phyloP scores from a whole-genome alignment of 2,888 invertebrate genomes.

The Perizoma affinitatum region DNA sequence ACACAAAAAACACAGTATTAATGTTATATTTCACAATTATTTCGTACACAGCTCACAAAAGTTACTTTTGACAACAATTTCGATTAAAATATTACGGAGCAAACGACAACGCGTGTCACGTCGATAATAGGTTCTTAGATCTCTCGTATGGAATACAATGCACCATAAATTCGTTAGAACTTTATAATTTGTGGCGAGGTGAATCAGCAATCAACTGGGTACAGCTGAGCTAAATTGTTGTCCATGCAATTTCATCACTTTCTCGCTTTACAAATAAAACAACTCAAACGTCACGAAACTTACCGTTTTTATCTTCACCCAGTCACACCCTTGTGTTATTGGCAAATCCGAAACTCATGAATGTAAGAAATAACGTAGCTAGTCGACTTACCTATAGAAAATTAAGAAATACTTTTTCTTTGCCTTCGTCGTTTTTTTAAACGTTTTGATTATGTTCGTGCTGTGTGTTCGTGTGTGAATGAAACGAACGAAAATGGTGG shows the following conservation, averaged over 20 bases:
- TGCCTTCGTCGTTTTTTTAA: slow-evolving; percentile 75
- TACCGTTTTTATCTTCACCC: slow-evolving; percentile 61
- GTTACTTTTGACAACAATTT: too few relatives aligned
- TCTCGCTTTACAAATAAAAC: slow-evolving; percentile 78
- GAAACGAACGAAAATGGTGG: not conserved
- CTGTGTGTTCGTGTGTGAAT: slow-evolving; percentile 63
- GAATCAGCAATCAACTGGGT: slow-evolving; percentile 55
- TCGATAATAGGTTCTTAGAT: too few relatives aligned
- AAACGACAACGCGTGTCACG: too few relatives aligned
- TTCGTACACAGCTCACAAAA: too few relatives aligned
- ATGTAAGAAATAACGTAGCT: slow-evolving; percentile 52
- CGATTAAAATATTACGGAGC: too few relatives aligned
- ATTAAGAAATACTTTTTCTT: slow-evolving; percentile 61
- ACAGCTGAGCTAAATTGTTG: slow-evolving; percentile 40
- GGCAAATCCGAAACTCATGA: slow-evolving; percentile 55
- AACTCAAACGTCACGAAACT: slow-evolving; percentile 70
- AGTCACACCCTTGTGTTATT: slow-evolving; percentile 47
- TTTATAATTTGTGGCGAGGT: slow-evolving; percentile 33
- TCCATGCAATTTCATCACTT: slow-evolving; percentile 56
- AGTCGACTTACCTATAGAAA: slow-evolving; percentile 55
- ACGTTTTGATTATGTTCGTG: slow-evolving; percentile 73
- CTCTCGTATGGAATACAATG: slow-evolving; percentile 41
- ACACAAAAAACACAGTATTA: too few relatives aligned
- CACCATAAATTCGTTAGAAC: slow-evolving; percentile 40
- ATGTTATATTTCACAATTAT: too few relatives aligned